phyloP scores from a whole-genome alignment of 2,888 invertebrate species.

The Trichogramma dendrolimi region DNA sequence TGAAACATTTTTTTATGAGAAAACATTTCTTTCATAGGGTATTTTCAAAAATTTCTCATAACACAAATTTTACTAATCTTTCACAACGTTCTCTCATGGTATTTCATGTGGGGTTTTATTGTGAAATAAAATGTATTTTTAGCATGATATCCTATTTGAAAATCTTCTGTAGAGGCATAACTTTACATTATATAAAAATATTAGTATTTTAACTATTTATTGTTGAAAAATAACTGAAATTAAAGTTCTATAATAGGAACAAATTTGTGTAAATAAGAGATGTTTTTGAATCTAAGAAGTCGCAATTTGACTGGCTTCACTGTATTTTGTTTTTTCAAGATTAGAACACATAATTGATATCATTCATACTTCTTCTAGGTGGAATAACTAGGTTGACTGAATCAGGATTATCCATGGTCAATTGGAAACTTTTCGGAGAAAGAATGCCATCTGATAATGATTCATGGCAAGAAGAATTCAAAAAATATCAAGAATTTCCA shows the following conservation, averaged over 20 bases:
- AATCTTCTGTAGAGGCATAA: too few species aligned
- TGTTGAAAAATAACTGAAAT: too few species aligned
- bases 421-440: constrained; percentile 91
- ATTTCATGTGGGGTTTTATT: too few species aligned
- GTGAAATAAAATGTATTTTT: too few species aligned
- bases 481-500: constrained; percentile 88
- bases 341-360: constrained; percentile 27
- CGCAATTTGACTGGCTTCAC: not conserved
- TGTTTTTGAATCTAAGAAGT: not conserved
- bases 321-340: not conserved
- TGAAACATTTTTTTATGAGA: too few species aligned
- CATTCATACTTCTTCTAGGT: constrained; percentile 54
- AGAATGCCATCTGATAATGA: constrained; percentile 72
- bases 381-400: constrained; percentile 90
- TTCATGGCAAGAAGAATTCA: constrained; percentile 89
- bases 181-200: too few species aligned
- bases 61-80: too few species aligned
- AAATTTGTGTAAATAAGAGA: not conserved
- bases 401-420: constrained; percentile 97
- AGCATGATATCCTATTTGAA: too few species aligned
- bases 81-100: too few species aligned
- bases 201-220: too few species aligned
- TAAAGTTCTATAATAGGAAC: not conserved
- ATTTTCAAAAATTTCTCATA: too few species aligned
- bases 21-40: too few species aligned